Conservation (phyloP, 2,888 invertebrate species). For the Ichneumon xanthorius region DNA sequence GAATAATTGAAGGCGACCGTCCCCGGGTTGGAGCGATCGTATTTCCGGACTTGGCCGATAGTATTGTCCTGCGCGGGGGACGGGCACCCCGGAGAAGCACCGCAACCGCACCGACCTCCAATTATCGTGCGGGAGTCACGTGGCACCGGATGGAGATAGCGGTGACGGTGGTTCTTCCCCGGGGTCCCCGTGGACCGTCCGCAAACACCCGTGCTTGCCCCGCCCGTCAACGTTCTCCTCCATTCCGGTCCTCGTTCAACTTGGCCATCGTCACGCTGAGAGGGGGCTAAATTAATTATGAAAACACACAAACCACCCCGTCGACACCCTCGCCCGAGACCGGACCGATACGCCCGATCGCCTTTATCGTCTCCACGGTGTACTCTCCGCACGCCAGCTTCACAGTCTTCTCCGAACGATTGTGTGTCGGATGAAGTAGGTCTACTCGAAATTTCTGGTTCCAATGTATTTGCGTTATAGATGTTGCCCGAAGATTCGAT, state of each 20-base stretch:
- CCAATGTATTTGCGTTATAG: conserved; percentile 54
- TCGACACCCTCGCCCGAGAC: conserved; percentile 49
- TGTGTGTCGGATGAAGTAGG: conserved; percentile 18
- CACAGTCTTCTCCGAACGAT: conserved; percentile 53
- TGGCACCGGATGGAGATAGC: conserved; percentile 68
- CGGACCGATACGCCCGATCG: conserved; percentile 51
- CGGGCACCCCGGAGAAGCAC: conserved; percentile 71
- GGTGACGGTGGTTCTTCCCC: conserved; percentile 58
- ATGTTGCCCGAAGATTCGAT: conserved; percentile 57
- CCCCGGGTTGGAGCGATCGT: conserved; percentile 68
- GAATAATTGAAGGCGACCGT: conserved; percentile 73
- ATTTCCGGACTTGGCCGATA: conserved; percentile 69
- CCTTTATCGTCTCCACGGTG: conserved; percentile 28
- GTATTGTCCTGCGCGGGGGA: conserved; percentile 72
- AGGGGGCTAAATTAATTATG: conserved; percentile 69
- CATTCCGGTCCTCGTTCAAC: conserved; percentile 61
- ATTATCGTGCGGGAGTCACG: conserved; percentile 80
- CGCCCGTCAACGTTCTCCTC: conserved; percentile 36
- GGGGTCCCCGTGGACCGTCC: conserved; percentile 74
- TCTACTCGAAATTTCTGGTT: conserved; percentile 25
- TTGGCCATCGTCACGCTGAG: conserved; percentile 42
- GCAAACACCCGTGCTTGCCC: conserved; percentile 71
- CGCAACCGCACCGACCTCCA: conserved; percentile 80
- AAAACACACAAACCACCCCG: conserved; percentile 67
- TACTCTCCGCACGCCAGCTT: conserved; percentile 19